Evolutionary conservation across 2,797 vertebrate genomes (phyloP).

Genomic region (Simalia tracyae): DNA sequence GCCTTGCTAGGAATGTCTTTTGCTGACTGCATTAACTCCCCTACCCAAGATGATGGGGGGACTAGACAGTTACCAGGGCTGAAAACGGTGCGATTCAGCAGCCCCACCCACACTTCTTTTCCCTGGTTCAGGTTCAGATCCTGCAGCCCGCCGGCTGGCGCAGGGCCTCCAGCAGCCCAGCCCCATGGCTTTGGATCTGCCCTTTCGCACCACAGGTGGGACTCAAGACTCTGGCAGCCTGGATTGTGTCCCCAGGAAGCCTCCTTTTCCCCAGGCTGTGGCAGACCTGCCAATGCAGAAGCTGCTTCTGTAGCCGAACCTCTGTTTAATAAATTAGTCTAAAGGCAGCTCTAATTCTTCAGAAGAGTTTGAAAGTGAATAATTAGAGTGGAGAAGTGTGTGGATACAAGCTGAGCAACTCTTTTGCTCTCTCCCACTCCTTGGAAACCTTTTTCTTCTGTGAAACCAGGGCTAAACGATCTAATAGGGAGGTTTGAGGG

Average conservation of each 20-base stretch:
- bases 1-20: neutral
- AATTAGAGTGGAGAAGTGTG: conserved; percentile 18
- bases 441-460: conserved; percentile 8
- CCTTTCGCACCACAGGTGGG: neutral
- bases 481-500: neutral
- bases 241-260: neutral
- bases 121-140: neutral
- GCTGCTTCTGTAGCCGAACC: neutral
- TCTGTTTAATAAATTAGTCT: conserved; percentile 29
- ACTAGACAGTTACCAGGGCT: neutral
- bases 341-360: conserved; percentile 10
- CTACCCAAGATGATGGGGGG: neutral
- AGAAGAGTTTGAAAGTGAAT: conserved; percentile 17
- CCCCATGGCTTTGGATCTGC: neutral
- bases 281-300: neutral
- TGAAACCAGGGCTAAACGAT: neutral
- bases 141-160: neutral
- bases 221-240: neutral
- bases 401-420: conserved; percentile 8
- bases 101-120: neutral
- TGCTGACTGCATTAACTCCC: neutral
- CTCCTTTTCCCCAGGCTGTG: neutral
- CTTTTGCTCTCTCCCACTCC: conserved; percentile 23
- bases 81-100: neutral
- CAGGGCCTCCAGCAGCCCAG: neutral